Percentiles rank a stretch among this genome's conserved stretches.
Conservation (phyloP, 2,888 invertebrate species). For the Alcis repandata region DNA sequence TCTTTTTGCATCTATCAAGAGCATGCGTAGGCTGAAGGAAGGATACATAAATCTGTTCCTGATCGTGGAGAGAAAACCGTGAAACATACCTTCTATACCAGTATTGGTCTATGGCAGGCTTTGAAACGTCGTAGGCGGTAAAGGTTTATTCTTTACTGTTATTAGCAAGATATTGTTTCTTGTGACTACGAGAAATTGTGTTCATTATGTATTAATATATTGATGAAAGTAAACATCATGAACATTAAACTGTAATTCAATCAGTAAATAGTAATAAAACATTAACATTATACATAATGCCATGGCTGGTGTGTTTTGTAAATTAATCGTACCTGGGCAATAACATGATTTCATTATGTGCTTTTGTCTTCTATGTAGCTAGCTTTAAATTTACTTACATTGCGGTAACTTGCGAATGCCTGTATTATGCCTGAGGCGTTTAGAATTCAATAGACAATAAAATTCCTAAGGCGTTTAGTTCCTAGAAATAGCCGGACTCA, state of each 20-base stretch:
- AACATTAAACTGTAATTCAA: background rate
- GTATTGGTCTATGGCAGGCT: slow-evolving; percentile 58
- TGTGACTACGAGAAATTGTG: background rate
- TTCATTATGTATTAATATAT: too few species aligned
- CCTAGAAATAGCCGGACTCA: slow-evolving; percentile 21
- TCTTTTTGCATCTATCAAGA: slow-evolving; percentile 58
- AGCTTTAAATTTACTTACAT: slow-evolving; percentile 21
- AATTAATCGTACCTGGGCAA: too few species aligned
- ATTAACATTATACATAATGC: too few species aligned
- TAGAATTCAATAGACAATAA: slow-evolving; percentile 29
- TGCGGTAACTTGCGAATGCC: slow-evolving; percentile 15
- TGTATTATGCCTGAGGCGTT: slow-evolving; percentile 9
- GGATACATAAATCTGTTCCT: slow-evolving; percentile 74
- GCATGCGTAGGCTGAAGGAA: slow-evolving; percentile 68
- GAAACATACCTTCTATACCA: slow-evolving; percentile 54
- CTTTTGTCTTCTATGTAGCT: background rate
- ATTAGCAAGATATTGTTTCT: background rate
- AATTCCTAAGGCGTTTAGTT: slow-evolving; percentile 24
- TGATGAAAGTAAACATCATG: too few species aligned
- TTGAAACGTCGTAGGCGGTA: slow-evolving; percentile 68
- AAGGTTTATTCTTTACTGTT: background rate
- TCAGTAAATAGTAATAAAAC: background rate
- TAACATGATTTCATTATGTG: too few species aligned
- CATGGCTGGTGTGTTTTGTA: too few species aligned
- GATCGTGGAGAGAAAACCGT: slow-evolving; percentile 73